A percentile compares a stretch with the other conserved stretches of the same genome.
phyloP scores from a whole-genome alignment of 2,797 vertebrate species.

The Eurystomus glaucurus region DNA sequence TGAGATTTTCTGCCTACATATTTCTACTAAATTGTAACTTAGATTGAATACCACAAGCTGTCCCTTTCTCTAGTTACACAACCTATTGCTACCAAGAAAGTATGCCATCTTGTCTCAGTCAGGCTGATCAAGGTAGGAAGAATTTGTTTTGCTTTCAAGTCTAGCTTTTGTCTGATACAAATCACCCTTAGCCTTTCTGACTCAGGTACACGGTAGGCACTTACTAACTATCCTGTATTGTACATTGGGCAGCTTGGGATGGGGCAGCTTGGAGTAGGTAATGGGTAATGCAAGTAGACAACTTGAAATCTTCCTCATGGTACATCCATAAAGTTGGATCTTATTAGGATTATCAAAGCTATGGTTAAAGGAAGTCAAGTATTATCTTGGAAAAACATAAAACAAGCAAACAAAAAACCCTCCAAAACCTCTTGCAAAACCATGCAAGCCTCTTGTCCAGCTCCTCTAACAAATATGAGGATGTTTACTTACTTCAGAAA shows the following conservation, averaged over 20 bases:
- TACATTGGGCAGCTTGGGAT: no score
- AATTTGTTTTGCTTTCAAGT: not conserved
- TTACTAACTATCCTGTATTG: not conserved
- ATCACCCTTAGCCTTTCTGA: not conserved
- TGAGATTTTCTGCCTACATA: not conserved
- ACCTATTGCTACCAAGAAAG: not conserved
- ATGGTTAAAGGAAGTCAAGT: not conserved
- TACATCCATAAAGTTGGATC: not conserved
- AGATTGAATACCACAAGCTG: not conserved
- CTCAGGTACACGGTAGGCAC: not conserved
- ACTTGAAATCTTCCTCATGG: not conserved
- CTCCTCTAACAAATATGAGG: not conserved
- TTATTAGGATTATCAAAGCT: not conserved
- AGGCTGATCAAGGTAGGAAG: not conserved
- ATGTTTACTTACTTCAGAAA: not conserved
- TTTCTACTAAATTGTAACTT: not conserved
- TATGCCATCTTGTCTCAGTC: not conserved
- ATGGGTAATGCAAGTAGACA: not conserved
- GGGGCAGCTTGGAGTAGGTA: not conserved
- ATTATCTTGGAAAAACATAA: not conserved
- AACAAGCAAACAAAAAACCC: not conserved
- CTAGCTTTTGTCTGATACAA: not conserved
- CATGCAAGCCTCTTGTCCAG: fast-evolving
- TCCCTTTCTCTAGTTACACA: not conserved
- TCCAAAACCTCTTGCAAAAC: not conserved